Conservation (phyloP, 2,113 vertebrate genomes). For the Columba janthina region DNA sequence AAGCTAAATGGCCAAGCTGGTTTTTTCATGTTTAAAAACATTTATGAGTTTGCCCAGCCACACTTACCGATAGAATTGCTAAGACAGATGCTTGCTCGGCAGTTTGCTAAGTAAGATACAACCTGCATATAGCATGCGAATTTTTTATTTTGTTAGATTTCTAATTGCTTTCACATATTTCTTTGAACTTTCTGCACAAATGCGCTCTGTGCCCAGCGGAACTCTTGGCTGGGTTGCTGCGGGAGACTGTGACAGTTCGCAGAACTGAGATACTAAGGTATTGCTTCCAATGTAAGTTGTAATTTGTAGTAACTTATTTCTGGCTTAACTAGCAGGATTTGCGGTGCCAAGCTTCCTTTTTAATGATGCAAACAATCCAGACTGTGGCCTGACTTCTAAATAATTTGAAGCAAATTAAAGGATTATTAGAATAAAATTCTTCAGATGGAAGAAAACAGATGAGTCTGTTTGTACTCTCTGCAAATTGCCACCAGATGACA, state of each 20-base stretch:
- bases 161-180: background rate
- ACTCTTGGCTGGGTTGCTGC: background rate
- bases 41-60: background rate
- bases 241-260: background rate
- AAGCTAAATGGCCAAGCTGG: background rate
- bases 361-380: background rate
- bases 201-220: background rate
- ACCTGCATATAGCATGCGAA: background rate
- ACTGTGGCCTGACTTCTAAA: background rate
- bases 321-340: background rate
- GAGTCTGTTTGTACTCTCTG: background rate
- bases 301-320: background rate
- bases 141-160: background rate
- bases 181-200: background rate
- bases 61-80: background rate
- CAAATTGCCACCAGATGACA: slow-evolving; percentile 45
- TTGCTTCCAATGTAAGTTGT: background rate
- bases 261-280: background rate
- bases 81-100: background rate
- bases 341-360: background rate
- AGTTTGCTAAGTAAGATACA: background rate
- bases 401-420: background rate
- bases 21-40: background rate
- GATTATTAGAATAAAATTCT: background rate
- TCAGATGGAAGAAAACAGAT: background rate